A percentile compares a stretch with the other conserved stretches of the same genome.
These are phyloP conservation scores for Drosophila kokeensis DNA, from an alignment of 2,888 invertebrate genomes.

Conservation along the genomic window DNA sequence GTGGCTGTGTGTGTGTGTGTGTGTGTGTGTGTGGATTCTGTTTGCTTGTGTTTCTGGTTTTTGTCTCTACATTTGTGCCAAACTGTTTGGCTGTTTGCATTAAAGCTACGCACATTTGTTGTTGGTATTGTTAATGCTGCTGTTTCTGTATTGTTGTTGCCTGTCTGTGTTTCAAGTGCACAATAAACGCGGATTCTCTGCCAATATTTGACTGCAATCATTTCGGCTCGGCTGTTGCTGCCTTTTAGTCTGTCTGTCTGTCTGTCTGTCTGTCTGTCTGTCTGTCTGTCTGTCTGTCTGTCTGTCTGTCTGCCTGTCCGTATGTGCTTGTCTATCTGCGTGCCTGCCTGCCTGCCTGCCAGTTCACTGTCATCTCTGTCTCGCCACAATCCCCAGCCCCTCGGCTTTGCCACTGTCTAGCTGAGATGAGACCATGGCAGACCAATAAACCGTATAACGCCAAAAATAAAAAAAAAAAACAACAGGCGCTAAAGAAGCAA, in stretches of 20 bases:
- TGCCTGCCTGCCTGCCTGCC: conserved; percentile 3
- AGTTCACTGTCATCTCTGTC: conserved; percentile 19
- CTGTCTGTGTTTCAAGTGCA: conserved; percentile 66
- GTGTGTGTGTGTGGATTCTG: neutral
- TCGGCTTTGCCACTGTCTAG: conserved; percentile 31
- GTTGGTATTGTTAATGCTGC: conserved; percentile 9
- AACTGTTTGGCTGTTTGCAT: conserved; percentile 65
- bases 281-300: conserved; percentile 1
- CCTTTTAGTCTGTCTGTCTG: conserved; percentile 32
- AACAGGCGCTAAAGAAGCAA: conserved; percentile 66
- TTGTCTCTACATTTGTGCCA: conserved; percentile 35
- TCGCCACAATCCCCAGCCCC: neutral
- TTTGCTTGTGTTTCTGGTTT: conserved; percentile 16
- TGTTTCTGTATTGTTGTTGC: conserved; percentile 10
- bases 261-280: conserved; percentile 1
- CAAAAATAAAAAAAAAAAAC: conserved; percentile 28
- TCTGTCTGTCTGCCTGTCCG: conserved; percentile 3
- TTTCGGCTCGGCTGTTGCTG: conserved; percentile 63
- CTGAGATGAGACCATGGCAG: conserved; percentile 50
- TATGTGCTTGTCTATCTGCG: conserved; percentile 1
- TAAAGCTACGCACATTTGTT: conserved; percentile 64
- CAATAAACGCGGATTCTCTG: conserved; percentile 78
- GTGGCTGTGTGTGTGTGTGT: conserved; percentile 10
- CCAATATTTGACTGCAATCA: conserved; percentile 78
- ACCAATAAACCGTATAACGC: conserved; percentile 65